phyloP scores from a whole-genome alignment of 2,888 invertebrate genomes.

The Cheilosia vulpina region DNA sequence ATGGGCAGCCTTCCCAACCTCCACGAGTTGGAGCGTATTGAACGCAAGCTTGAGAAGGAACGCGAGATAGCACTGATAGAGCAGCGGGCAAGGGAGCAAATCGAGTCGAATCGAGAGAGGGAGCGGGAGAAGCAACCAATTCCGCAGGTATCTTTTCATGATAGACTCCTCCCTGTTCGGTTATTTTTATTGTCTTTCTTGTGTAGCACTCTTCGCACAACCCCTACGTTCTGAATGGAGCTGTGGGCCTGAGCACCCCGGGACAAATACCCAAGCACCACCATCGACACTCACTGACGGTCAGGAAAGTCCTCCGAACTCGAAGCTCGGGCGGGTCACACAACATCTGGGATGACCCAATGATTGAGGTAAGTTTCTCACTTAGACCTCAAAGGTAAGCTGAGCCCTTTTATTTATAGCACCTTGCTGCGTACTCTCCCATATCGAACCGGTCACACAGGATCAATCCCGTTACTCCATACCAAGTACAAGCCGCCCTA shows the following conservation, averaged over 20 bases:
- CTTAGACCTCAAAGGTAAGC: background rate
- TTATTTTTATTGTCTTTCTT: background rate
- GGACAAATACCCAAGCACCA: constrained; percentile 77
- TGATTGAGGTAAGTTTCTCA: constrained; percentile 81
- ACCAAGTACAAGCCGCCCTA: constrained; percentile 82
- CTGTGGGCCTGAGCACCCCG: constrained; percentile 69
- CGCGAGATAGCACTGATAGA: constrained; percentile 79
- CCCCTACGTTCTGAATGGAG: constrained; percentile 78
- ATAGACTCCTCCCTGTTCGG: background rate
- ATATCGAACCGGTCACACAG: constrained; percentile 85
- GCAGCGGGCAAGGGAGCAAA: constrained; percentile 79
- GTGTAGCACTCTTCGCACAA: constrained; percentile 80
- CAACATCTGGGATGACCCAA: constrained; percentile 83
- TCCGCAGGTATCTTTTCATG: constrained; percentile 78
- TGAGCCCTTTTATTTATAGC: constrained; percentile 79
- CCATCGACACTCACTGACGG: constrained; percentile 82
- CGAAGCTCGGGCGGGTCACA: constrained; percentile 82
- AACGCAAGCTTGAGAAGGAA: constrained; percentile 82
- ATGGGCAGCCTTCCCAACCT: constrained; percentile 89
- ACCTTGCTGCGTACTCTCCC: constrained; percentile 86
- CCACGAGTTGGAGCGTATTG: constrained; percentile 85
- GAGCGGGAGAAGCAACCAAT: constrained; percentile 80
- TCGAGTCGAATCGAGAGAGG: constrained; percentile 79
- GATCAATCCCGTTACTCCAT: constrained; percentile 83
- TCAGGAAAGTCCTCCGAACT: constrained; percentile 81